phyloP scores from a whole-genome alignment of 2,888 invertebrate genomes.

The Mythimna vitellina region DNA sequence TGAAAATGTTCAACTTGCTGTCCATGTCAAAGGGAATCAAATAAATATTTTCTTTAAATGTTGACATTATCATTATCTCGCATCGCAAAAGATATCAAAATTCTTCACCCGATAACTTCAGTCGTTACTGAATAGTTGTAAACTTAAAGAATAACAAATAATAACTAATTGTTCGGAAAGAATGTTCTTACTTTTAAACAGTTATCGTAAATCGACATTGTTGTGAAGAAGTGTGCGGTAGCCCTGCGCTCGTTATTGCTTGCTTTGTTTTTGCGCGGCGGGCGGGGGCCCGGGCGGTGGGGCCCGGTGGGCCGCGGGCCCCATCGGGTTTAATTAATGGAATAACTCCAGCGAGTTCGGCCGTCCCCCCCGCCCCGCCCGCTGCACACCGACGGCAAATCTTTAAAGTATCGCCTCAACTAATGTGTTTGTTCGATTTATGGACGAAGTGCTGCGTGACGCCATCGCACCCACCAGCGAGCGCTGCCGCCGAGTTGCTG shows the following conservation, averaged over 20 bases:
- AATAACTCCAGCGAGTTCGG: constrained; percentile 81
- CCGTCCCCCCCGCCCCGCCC: constrained; percentile 57
- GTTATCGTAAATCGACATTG: constrained; percentile 63
- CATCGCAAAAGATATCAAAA: constrained; percentile 11
- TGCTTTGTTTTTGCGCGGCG: constrained; percentile 82
- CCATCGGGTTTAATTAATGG: constrained; percentile 87
- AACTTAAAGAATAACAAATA: constrained; percentile 53
- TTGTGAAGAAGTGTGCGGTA: constrained; percentile 50
- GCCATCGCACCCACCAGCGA: not conserved
- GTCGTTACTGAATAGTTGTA: constrained; percentile 56
- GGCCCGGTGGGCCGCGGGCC: constrained; percentile 65
- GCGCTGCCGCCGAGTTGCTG: not conserved
- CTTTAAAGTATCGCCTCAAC: constrained; percentile 76
- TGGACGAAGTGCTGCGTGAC: constrained; percentile 52
- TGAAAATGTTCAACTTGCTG: not conserved
- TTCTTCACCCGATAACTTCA: constrained; percentile 35
- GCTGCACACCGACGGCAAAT: constrained; percentile 67
- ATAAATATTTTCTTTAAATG: constrained; percentile 14
- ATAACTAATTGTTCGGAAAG: constrained; percentile 56
- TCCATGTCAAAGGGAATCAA: not conserved
- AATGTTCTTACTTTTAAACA: constrained; percentile 57
- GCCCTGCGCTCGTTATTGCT: constrained; percentile 81
- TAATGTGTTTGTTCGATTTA: constrained; percentile 72
- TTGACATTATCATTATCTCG: constrained; percentile 1
- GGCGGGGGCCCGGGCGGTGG: constrained; percentile 52